Conservation (phyloP, 2,888 invertebrate genomes). For the Congeria kusceri region DNA sequence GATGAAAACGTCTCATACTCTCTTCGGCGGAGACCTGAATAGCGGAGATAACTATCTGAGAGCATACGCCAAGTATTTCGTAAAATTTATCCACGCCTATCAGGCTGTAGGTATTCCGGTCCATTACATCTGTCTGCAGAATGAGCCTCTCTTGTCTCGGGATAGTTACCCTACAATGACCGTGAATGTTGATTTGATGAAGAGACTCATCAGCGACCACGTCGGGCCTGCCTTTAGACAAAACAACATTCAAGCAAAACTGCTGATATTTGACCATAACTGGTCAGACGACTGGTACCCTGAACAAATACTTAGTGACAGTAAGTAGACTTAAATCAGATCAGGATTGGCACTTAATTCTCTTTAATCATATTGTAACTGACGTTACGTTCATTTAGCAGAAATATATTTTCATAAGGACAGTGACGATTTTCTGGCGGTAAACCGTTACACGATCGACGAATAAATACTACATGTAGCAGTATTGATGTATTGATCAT, state of each 20-base stretch:
- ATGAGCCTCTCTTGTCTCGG: slow-evolving; percentile 57
- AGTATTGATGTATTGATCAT: no score
- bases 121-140: slow-evolving; percentile 59
- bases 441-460: no score
- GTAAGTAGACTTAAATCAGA: slow-evolving; percentile 19
- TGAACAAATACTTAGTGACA: slow-evolving; percentile 58
- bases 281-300: slow-evolving; percentile 62
- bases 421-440: no score
- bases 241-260: slow-evolving; percentile 63
- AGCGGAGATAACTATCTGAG: slow-evolving; percentile 41
- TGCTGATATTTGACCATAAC: slow-evolving; percentile 67
- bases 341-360: neutral
- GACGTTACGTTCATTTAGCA: neutral
- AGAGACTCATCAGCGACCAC: slow-evolving; percentile 58
- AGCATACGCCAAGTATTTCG: slow-evolving; percentile 62
- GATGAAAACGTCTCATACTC: slow-evolving; percentile 60
- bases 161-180: slow-evolving; percentile 63
- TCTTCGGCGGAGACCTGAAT: slow-evolving; percentile 63
- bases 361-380: neutral
- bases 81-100: slow-evolving; percentile 66
- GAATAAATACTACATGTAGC: no score
- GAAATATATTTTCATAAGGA: no score
- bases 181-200: slow-evolving; percentile 58
- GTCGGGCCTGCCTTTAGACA: slow-evolving; percentile 61
- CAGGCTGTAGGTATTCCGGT: slow-evolving; percentile 59